Conservation (phyloP, 1,140 invertebrate genomes). For the Nomia melanderi region DNA sequence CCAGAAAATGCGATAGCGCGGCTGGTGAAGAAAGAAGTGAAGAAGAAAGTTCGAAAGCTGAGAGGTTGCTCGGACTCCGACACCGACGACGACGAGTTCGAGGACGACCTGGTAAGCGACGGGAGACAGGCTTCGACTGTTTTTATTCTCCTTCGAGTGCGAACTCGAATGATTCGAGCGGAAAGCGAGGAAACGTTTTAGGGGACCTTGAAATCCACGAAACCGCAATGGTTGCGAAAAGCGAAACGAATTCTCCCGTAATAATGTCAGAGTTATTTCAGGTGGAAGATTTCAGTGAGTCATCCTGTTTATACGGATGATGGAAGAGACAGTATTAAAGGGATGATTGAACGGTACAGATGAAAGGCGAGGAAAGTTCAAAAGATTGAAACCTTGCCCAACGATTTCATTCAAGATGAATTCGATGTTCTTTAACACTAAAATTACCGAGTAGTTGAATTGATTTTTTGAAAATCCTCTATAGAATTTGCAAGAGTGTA, state of each 20-base stretch:
- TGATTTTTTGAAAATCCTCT: no score
- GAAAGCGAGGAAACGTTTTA: no score
- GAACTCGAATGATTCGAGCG: not conserved
- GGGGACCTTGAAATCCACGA: not conserved
- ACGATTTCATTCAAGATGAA: not conserved
- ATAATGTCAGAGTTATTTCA: constrained; percentile 4
- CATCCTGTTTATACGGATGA: not conserved
- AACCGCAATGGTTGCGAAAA: not conserved
- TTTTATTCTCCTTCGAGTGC: not conserved
- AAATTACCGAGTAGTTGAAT: no score
- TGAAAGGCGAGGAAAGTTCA: no score
- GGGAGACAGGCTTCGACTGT: not conserved
- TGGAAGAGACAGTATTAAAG: not conserved
- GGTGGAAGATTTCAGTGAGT: not conserved
- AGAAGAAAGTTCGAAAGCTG: constrained; percentile 80
- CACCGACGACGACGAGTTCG: constrained; percentile 75
- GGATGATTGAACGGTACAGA: not conserved
- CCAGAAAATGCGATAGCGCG: constrained; percentile 78
- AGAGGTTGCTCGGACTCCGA: constrained; percentile 78
- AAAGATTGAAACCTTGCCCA: not conserved
- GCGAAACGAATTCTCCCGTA: not conserved
- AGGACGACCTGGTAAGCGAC: constrained; percentile 77
- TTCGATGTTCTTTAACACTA: no score
- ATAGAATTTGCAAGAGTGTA: no score
- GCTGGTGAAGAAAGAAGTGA: constrained; percentile 79